phyloP scores from a whole-genome alignment of 1,140 invertebrate genomes.

The Drosophila carrolli region DNA sequence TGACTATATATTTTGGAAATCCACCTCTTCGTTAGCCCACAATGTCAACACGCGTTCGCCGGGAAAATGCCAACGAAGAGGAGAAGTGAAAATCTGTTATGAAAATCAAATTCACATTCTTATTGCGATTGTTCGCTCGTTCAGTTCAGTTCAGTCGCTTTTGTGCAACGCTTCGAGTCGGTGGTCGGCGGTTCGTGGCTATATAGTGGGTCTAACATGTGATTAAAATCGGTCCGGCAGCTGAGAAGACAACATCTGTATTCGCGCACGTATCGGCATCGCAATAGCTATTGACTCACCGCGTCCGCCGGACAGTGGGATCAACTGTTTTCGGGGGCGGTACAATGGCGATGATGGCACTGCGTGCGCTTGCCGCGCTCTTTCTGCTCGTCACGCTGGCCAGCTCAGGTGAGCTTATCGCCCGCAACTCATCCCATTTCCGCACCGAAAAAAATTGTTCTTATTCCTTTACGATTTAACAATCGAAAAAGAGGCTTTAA shows the following conservation, averaged over 20 bases:
- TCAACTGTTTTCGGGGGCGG: conserved; percentile 48
- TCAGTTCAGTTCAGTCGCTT: conserved; percentile 61
- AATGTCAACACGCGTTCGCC: conserved; percentile 38
- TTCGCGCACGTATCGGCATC: conserved; percentile 25
- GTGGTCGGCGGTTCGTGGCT: conserved; percentile 40
- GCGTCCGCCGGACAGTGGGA: conserved; percentile 31
- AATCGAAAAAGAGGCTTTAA: too few relatives aligned
- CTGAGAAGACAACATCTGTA: conserved; percentile 54
- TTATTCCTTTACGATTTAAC: not conserved
- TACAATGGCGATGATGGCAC: conserved; percentile 37
- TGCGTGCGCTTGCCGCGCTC: conserved; percentile 52
- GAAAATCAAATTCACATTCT: conserved; percentile 65
- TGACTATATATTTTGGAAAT: conserved; percentile 16
- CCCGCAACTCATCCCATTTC: conserved; percentile 3
- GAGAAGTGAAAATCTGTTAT: conserved; percentile 50
- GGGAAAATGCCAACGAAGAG: conserved; percentile 22
- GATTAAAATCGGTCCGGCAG: conserved; percentile 43
- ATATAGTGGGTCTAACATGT: conserved; percentile 46
- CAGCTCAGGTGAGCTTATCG: conserved; percentile 57
- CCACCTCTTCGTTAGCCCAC: conserved; percentile 18
- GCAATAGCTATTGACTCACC: conserved; percentile 45
- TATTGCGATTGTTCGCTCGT: conserved; percentile 63
- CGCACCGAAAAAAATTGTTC: not conserved
- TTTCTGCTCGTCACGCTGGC: conserved; percentile 58
- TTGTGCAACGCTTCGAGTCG: conserved; percentile 67